Evolutionary conservation across 2,888 invertebrate species (phyloP), one percentile per base, ranked within the genome.

Genomic region (Acronicta alni): DNA sequence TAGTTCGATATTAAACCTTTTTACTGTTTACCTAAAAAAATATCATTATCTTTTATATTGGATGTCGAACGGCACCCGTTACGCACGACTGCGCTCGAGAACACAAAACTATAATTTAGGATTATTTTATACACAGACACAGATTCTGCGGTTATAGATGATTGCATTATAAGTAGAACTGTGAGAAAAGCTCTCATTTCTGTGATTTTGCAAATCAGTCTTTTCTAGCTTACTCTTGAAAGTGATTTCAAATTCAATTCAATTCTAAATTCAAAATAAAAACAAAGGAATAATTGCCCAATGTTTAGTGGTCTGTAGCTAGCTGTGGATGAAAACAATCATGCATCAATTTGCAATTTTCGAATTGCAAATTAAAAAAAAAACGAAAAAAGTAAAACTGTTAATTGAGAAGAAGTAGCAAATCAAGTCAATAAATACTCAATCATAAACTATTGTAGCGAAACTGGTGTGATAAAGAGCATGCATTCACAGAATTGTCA

Each of bases 11-110:
- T 35, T 35, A 6, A n/a, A 35, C 1, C 38, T 75, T 68, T 67
- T 76, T 65, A 38, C 12, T 10, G 20, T 54, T 48, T 20, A 41
- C 52, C 44, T 4, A 17, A 47, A 61, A 69, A 65, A 73, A 52
- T 6, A 35, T 61, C 49, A 48, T 46, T 35, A 59, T 48, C 44
- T 68, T 48, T 18, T 73, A 35, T 35, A 54, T 45, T 61, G 56
- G 55, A 55, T 43, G 37, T 72, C 52, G 56, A 55, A 42, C 62
- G 23, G 39, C 44, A 66, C 37, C 16, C 47, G 60, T 60, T 61
- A 68, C 80, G 83, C 82, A 81, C 79, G 82, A 72, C 55, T 67
- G 64, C 74, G 20, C 60, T 51, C 39, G 9, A 54, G 63, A 61
- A 60, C 55, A 72, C 65, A 75, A 65, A 65, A 59, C 68, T 52